Conservation (phyloP, 2,888 invertebrate genomes). For the Ernsta delagoae region DNA sequence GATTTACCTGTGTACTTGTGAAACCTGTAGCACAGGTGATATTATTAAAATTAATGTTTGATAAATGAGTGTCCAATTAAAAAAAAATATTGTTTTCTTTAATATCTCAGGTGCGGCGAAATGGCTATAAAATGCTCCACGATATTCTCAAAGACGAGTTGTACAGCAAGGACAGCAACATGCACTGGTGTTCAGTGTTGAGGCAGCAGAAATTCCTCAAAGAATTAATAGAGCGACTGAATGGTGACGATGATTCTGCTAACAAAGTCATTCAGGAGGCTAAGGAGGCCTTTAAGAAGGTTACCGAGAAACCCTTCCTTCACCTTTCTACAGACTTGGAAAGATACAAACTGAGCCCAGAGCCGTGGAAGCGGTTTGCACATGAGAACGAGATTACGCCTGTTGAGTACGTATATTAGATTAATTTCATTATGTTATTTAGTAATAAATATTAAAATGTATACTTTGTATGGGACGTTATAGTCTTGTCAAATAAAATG, state of each 20-base stretch:
- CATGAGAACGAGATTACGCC: conserved; percentile 57
- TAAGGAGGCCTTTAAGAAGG: conserved; percentile 82
- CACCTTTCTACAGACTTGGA: conserved; percentile 90
- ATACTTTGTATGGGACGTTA: too few species aligned
- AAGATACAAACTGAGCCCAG: conserved; percentile 81
- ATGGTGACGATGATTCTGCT: conserved; percentile 76
- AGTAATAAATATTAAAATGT: too few species aligned
- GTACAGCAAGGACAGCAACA: conserved; percentile 87
- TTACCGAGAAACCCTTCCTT: conserved; percentile 86
- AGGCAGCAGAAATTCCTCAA: conserved; percentile 91
- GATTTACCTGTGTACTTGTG: too few species aligned
- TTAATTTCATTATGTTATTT: too few species aligned
- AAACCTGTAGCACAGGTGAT: too few species aligned
- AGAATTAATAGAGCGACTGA: conserved; percentile 86
- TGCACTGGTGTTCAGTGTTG: conserved; percentile 88
- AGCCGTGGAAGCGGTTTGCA: conserved; percentile 81
- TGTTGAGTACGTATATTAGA: conserved; percentile 53
- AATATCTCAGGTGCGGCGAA: conserved; percentile 61
- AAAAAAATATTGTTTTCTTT: too few species aligned
- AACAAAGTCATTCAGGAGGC: conserved; percentile 78
- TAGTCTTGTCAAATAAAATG: too few species aligned
- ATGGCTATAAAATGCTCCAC: conserved; percentile 88
- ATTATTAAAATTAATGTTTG: too few species aligned
- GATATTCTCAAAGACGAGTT: conserved; percentile 68
- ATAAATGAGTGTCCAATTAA: too few species aligned